Base-by-base conservation (phyloP, 1,140 invertebrate species). In the Drosophila bipectinata region DNA sequence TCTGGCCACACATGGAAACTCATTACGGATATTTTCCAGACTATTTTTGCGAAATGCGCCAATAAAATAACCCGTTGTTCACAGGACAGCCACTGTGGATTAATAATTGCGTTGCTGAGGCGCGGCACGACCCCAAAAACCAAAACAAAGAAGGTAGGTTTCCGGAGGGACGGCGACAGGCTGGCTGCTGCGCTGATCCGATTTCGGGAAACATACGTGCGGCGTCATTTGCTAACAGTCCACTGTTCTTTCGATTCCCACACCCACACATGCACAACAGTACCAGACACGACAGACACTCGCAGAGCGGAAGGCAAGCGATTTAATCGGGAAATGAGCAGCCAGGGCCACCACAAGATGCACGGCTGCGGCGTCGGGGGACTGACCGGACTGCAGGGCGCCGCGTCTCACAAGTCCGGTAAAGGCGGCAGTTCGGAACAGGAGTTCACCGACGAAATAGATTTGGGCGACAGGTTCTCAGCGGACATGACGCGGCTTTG, bases 401-500 rank as follows among this genome's bases (percentile, higher is more conserved):
- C 54, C 48, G 52, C 79, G 18, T 48, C 78, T 41, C 60, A 63
- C 14, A 7, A 14, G 12, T 60, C 52, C 52, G 44, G 15, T 21
- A 63, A 72, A 18, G 63, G 26, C n/a, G 60, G 48, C 9, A 51
- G 63, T 14, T 7, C 55, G 47, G 47, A 64, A 1, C 56, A 72
- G 32, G 83, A 88, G 9, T 79, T 74, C 56, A 81, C 75, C 6
- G 73, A 79, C 44, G 60, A 79, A 30, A 82, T 85, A 28, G 82
- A 85, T 49, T 52, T 85, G 47, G 68, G 74, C 41, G 90, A 92
- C 49, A 80, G 84, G 18, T 92, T 92, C 72, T 92, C 91, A 0
- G 77, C 79, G 5, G 90, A 92, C 54, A 91, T 98, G 81, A 96
- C 96, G 0, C 94, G 95, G 5, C 93, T 99, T 8, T 98, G 96